Percentiles rank a stretch among this genome's conserved stretches.
These are phyloP conservation scores for Eledona agricola DNA, from an alignment of 2,888 invertebrate species.

Conservation along the genomic window DNA sequence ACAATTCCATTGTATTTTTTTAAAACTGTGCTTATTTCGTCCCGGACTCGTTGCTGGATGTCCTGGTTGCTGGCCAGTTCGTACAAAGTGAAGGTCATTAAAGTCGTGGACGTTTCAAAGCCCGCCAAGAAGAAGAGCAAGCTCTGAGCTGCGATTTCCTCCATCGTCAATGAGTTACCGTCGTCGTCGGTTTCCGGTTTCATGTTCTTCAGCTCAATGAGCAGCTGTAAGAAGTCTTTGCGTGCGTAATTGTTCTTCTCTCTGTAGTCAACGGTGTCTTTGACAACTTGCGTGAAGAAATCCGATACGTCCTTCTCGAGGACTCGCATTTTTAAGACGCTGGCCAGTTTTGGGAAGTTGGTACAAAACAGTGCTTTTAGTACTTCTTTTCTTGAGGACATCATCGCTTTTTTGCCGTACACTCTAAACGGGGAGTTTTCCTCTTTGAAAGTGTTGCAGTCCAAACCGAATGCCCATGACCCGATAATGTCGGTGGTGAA, in stretches of 20 bases:
- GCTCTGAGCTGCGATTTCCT: conserved; percentile 36
- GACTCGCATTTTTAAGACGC: conserved; percentile 37
- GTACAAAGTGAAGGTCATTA: conserved; percentile 31
- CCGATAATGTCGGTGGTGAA: conserved; percentile 69
- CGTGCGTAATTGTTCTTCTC: conserved; percentile 61
- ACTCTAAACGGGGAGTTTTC: conserved; percentile 60
- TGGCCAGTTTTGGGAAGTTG: conserved; percentile 19
- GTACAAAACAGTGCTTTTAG: conserved; percentile 9
- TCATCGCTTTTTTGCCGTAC: conserved; percentile 38
- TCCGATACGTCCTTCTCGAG: conserved; percentile 43
- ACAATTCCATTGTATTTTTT: conserved; percentile 16
- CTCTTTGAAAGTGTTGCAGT: conserved; percentile 65
- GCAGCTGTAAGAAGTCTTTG: conserved; percentile 66
- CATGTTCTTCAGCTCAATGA: conserved; percentile 45
- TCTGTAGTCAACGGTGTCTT: conserved; percentile 61
- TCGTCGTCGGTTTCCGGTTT: too few relatives aligned
- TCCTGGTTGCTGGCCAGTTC: conserved; percentile 32
- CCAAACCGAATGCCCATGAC: conserved; percentile 67
- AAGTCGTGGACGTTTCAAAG: conserved; percentile 34
- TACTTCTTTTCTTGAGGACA: neutral
- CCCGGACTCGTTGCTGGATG: conserved; percentile 26
- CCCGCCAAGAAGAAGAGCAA: conserved; percentile 27
- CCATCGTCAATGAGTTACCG: conserved; percentile 13
- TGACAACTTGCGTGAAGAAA: conserved; percentile 56
- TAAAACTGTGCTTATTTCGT: conserved; percentile 27